Conservation (phyloP, 2,888 invertebrate genomes). For the Unio delphinus region DNA sequence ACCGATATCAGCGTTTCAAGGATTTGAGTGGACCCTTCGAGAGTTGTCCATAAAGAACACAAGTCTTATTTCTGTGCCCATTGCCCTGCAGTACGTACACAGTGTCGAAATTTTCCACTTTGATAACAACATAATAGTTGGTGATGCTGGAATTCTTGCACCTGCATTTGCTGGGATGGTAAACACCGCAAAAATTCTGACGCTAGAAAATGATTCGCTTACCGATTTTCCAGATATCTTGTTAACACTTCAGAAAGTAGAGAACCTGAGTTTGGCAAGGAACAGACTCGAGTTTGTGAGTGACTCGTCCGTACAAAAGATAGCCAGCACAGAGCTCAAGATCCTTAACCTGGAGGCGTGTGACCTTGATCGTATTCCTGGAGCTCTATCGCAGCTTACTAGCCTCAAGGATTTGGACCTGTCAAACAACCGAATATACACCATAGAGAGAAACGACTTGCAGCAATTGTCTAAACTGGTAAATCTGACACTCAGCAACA, state of each 20-base stretch:
- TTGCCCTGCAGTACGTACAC: conserved; percentile 29
- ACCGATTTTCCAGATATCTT: conserved; percentile 36
- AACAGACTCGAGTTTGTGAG: conserved; percentile 39
- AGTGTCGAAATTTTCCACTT: conserved; percentile 30
- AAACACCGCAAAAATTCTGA: conserved; percentile 12
- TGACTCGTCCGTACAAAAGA: conserved; percentile 26
- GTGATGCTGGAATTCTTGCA: conserved; percentile 36
- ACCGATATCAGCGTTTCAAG: conserved; percentile 30
- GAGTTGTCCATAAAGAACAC: conserved; percentile 34
- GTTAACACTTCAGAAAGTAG: conserved; percentile 19
- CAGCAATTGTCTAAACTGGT: conserved; percentile 14
- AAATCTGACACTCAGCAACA: conserved; percentile 22
- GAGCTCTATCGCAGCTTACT: conserved; percentile 26
- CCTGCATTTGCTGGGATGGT: conserved; percentile 35
- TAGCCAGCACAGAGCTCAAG: conserved; percentile 22
- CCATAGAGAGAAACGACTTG: conserved; percentile 40
- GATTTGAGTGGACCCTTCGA: conserved; percentile 34
- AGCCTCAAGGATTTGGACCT: conserved; percentile 27
- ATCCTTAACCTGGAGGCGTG: conserved; percentile 31
- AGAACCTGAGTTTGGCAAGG: conserved; percentile 29
- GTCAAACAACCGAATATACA: conserved; percentile 36
- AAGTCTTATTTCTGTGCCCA: conserved; percentile 24
- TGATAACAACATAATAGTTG: conserved; percentile 34
- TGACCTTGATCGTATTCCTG: conserved; percentile 39
- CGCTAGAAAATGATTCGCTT: conserved; percentile 35